phyloP scores from a whole-genome alignment of 2,113 vertebrate species.

The Colistium nudipinnis region DNA sequence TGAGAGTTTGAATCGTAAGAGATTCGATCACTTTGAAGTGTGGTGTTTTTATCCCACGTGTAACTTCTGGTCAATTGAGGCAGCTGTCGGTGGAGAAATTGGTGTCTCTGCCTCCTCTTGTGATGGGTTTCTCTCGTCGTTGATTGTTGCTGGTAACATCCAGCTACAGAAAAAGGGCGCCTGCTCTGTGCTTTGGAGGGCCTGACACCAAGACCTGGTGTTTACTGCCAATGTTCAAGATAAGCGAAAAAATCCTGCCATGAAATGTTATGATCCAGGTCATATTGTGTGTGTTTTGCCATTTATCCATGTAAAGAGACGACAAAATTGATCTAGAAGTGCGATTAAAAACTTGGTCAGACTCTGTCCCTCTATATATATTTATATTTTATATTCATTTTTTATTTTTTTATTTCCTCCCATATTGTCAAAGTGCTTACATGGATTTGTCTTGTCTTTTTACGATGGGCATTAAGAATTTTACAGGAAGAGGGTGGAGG shows the following conservation, averaged over 20 bases:
- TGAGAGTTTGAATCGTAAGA: constrained; percentile 6
- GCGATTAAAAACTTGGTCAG: not conserved
- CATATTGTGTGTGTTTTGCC: not conserved
- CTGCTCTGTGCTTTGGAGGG: not conserved
- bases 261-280: constrained; percentile 16
- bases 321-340: not conserved
- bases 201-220: constrained; percentile 3
- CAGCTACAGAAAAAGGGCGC: constrained; percentile 6
- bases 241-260: not conserved
- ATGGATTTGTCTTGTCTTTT: not conserved
- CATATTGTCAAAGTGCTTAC: not conserved
- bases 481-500: constrained; percentile 1
- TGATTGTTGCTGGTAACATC: constrained; percentile 13
- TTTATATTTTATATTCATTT: not conserved
- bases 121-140: constrained; percentile 36
- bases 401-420: not conserved
- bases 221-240: constrained; percentile 13
- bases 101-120: constrained; percentile 15
- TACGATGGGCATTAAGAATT: not conserved
- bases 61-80: constrained; percentile 1
- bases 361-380: not conserved
- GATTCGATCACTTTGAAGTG: not conserved
- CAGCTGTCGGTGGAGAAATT: constrained; percentile 28
- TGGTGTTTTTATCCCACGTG: not conserved
- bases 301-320: constrained; percentile 4